Evolutionary conservation across 2,888 invertebrate genomes (phyloP).

Genomic region (Diploptera punctata): DNA sequence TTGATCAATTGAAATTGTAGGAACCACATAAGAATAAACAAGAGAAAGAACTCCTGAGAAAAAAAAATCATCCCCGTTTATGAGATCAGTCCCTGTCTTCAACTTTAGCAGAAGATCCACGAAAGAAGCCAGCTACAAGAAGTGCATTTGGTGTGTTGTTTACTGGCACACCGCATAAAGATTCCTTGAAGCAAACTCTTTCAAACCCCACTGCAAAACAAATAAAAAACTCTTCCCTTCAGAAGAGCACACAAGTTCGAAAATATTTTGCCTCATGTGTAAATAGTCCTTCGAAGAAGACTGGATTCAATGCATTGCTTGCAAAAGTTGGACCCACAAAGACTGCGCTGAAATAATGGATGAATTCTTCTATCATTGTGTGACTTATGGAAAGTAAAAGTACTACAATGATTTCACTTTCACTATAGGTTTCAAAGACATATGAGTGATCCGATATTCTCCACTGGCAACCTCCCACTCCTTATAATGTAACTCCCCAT

Average conservation of each 20-base stretch:
- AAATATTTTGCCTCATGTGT: neutral
- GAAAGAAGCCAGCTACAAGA: neutral
- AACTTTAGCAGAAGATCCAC: neutral
- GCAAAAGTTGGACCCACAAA: neutral
- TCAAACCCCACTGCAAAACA: neutral
- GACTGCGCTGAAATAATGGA: neutral
- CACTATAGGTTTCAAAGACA: too few species aligned
- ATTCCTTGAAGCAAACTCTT: neutral
- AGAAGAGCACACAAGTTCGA: neutral
- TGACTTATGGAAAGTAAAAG: too few species aligned
- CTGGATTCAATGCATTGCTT: neutral
- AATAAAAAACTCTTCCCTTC: neutral
- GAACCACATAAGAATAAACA: neutral
- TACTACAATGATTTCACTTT: too few species aligned
- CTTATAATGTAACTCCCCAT: too few species aligned
- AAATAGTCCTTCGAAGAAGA: neutral
- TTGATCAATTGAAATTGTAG: neutral
- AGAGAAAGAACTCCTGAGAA: neutral
- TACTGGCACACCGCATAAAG: conserved; percentile 14
- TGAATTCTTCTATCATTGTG: neutral
- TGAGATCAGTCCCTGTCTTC: neutral
- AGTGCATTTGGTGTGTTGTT: neutral
- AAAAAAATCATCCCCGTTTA: neutral
- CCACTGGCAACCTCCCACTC: too few species aligned
- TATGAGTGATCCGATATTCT: too few species aligned